These are phyloP conservation scores for Drosophila aff. DNA, from an alignment of 1,140 invertebrate species.

Conservation along the genomic window DNA sequence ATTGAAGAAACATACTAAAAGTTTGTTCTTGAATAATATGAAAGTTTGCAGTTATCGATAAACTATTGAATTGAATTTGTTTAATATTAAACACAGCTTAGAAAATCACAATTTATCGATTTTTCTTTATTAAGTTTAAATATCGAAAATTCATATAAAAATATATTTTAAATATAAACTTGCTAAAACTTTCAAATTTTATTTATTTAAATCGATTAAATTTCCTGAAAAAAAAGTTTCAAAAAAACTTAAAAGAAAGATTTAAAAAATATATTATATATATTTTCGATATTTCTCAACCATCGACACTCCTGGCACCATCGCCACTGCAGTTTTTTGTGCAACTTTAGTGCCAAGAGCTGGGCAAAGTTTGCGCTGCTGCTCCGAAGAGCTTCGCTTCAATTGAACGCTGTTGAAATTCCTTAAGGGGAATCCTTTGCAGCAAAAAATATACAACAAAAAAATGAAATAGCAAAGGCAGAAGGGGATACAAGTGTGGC, in stretches of 20 bases:
- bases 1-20: not conserved
- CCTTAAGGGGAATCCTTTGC: slow-evolving; percentile 55
- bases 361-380: slow-evolving; percentile 76
- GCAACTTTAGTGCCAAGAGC: slow-evolving; percentile 67
- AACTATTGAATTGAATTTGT: not conserved
- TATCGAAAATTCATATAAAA: too few relatives aligned
- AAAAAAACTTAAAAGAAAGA: not conserved
- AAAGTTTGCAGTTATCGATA: not conserved
- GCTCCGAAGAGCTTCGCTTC: slow-evolving; percentile 77
- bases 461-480: not conserved
- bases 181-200: too few relatives aligned
- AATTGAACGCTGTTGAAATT: slow-evolving; percentile 81
- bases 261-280: not conserved
- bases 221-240: too few relatives aligned
- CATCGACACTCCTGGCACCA: not conserved
- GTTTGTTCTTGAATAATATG: not conserved
- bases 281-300: not conserved
- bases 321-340: slow-evolving; percentile 7
- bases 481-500: not conserved
- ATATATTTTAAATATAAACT: too few relatives aligned
- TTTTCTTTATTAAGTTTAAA: not conserved
- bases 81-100: not conserved
- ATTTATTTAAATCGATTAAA: too few relatives aligned
- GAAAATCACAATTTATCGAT: too few relatives aligned
- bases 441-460: too few relatives aligned